Percentiles rank a stretch among this genome's conserved stretches.
Evolutionary conservation across 2,113 vertebrate genomes (phyloP).

Genomic region (Peucedramus taeniatus): DNA sequence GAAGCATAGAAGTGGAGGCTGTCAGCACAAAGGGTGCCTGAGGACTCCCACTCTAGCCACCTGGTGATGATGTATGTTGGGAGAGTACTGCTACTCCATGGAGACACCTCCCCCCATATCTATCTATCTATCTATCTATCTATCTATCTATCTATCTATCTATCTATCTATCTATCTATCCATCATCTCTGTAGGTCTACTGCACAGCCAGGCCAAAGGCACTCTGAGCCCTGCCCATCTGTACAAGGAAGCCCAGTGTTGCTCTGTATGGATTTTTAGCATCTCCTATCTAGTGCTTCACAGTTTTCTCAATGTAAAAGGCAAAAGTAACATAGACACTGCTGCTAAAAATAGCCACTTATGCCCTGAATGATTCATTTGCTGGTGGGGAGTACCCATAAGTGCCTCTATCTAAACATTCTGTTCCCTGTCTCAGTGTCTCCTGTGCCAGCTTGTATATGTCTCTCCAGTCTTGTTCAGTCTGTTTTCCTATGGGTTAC

Average conservation of each 20-base stretch:
- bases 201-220: background rate
- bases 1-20: background rate
- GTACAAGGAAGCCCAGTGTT: background rate
- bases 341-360: constrained; percentile 19
- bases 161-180: rapidly evolving
- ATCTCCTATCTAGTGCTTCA: background rate
- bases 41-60: background rate
- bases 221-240: background rate
- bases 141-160: rapidly evolving
- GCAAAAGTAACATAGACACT: background rate
- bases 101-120: too few relatives aligned
- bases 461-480: background rate
- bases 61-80: rapidly evolving
- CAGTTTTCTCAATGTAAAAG: background rate
- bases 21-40: background rate
- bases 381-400: background rate
- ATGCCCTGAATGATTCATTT: background rate
- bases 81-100: background rate
- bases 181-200: background rate
- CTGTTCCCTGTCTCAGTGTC: background rate
- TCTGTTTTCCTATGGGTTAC: background rate
- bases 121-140: background rate
- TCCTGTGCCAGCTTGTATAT: background rate
- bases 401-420: constrained; percentile 14
- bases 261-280: background rate